Conservation (phyloP, 2,797 vertebrate species). For the Picus viridis region DNA sequence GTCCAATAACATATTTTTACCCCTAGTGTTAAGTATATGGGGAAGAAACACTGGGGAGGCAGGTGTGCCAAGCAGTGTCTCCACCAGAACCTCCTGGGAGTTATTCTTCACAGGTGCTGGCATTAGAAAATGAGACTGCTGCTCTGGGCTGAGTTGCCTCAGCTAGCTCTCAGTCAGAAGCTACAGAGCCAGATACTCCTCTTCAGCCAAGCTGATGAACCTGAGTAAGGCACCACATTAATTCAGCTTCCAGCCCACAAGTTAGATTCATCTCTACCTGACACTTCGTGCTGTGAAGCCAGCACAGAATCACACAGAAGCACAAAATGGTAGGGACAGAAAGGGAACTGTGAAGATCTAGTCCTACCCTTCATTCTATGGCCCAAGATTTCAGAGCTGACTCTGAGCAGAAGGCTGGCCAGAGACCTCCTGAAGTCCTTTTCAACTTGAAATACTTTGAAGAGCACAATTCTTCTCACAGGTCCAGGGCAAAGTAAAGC, state of each 20-base stretch:
- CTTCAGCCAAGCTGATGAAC: not conserved
- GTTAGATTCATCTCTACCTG: not conserved
- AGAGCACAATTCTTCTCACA: not conserved
- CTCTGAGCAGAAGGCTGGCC: not conserved
- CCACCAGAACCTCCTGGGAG: not conserved
- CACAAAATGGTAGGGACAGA: too few species aligned
- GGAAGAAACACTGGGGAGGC: not conserved
- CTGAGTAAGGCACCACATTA: not conserved
- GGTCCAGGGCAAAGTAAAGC: not conserved
- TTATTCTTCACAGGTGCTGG: not conserved
- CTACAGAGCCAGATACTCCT: not conserved
- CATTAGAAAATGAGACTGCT: not conserved
- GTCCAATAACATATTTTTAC: not conserved
- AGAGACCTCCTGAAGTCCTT: not conserved
- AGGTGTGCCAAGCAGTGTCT: not conserved
- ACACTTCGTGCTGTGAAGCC: not conserved
- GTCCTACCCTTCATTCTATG: too few species aligned
- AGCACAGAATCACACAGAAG: too few species aligned
- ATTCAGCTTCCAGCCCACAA: not conserved
- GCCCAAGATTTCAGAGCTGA: not conserved
- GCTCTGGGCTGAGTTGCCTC: rapidly evolving
- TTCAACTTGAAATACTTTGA: not conserved
- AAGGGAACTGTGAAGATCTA: too few species aligned
- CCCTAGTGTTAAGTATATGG: not conserved
- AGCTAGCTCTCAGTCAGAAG: not conserved